Evolutionary conservation across 1,140 invertebrate species (phyloP).

Genomic region (Liolophura sinensis): DNA sequence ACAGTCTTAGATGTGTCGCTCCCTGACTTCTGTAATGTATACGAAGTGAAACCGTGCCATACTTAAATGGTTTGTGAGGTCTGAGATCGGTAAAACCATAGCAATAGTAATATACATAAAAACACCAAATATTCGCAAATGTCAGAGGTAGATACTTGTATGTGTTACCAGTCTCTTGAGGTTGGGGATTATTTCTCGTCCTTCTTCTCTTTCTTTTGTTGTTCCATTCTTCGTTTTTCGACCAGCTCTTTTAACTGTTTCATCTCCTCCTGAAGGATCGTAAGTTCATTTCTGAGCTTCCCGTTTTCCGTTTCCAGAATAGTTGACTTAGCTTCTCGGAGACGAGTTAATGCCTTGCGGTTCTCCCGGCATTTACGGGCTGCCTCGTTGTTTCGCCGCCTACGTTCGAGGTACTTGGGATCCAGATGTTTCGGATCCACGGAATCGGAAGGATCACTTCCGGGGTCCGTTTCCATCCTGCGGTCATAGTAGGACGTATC

Average conservation of each 20-base stretch:
- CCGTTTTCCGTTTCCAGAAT: constrained; percentile 66
- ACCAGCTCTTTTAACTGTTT: constrained; percentile 77
- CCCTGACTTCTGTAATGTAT: too few relatives aligned
- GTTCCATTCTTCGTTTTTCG: constrained; percentile 43
- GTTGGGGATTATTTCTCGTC: neutral
- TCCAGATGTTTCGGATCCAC: constrained; percentile 26
- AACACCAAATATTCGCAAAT: too few relatives aligned
- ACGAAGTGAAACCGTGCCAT: too few relatives aligned
- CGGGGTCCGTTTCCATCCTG: too few relatives aligned
- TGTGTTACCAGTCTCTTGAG: too few relatives aligned
- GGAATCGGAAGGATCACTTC: too few relatives aligned
- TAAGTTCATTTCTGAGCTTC: constrained; percentile 82
- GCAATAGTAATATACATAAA: too few relatives aligned
- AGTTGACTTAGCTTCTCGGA: constrained; percentile 59
- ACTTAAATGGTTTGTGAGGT: too few relatives aligned
- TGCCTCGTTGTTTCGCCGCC: constrained; percentile 51
- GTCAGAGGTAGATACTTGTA: too few relatives aligned
- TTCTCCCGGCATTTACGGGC: constrained; percentile 53
- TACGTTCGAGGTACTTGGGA: constrained; percentile 50
- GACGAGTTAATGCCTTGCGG: constrained; percentile 46
- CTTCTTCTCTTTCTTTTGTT: constrained; percentile 22
- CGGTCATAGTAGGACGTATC: neutral
- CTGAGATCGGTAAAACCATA: too few relatives aligned
- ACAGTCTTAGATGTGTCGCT: too few relatives aligned
- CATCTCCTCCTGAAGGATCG: constrained; percentile 86